Conservation (phyloP, 2,113 vertebrate genomes). For the Tretioscincus oriximinensis region DNA sequence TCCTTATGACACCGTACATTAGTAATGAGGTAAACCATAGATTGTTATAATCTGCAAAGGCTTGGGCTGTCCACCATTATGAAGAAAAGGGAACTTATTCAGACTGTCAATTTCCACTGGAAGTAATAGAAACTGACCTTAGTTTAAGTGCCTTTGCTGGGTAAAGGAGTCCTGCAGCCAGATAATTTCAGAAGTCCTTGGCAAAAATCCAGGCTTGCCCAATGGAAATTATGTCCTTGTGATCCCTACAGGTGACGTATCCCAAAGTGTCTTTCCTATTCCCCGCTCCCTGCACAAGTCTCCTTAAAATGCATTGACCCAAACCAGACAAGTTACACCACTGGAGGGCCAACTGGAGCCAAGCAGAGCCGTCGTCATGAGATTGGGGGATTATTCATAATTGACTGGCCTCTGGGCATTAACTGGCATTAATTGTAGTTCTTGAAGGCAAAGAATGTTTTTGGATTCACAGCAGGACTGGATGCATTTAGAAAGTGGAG, state of each 20-base stretch:
- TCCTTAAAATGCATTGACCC: conserved; percentile 3
- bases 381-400: conserved; percentile 10
- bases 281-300: neutral
- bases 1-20: no score
- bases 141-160: no score
- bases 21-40: no score
- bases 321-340: conserved; percentile 10
- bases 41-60: no score
- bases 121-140: no score
- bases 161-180: no score
- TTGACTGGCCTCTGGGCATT: neutral
- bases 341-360: neutral
- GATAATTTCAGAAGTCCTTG: no score
- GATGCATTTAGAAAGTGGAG: neutral
- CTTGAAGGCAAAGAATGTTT: neutral
- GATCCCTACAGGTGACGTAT: neutral
- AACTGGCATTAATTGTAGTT: neutral
- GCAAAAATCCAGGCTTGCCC: no score
- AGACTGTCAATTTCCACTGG: no score
- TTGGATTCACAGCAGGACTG: neutral
- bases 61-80: no score
- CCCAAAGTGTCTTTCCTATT: neutral
- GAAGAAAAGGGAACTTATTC: no score
- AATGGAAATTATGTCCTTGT: neutral
- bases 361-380: neutral